Evolutionary conservation across 1,140 invertebrate genomes (phyloP).

Genomic region (Eubasilissa regina): DNA sequence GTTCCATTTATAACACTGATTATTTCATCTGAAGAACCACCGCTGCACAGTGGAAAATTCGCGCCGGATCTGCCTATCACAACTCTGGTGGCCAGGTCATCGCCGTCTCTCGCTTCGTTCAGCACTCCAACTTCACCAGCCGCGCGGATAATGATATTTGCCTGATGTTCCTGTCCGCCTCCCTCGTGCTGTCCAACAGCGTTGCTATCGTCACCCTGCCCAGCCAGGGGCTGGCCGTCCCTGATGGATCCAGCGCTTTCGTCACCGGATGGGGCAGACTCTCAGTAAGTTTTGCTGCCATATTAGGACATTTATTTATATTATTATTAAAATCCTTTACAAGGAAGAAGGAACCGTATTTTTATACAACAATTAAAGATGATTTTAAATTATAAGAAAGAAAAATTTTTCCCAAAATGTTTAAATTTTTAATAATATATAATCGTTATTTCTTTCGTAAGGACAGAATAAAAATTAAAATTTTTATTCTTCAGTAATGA

Average conservation of each 20-base stretch:
- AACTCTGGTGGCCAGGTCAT: constrained; percentile 51
- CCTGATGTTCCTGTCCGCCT: constrained; percentile 37
- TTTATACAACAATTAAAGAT: no score
- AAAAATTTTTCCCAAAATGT: no score
- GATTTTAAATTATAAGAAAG: no score
- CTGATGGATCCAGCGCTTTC: constrained; percentile 59
- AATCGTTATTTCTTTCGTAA: no score
- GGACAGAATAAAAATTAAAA: no score
- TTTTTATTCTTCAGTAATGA: no score
- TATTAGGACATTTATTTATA: neutral
- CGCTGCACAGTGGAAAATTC: constrained; percentile 49
- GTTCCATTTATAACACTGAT: neutral
- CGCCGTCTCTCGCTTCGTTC: constrained; percentile 30
- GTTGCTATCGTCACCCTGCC: constrained; percentile 48
- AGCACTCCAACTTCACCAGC: constrained; percentile 45
- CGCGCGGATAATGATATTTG: constrained; percentile 50
- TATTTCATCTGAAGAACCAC: constrained; percentile 19
- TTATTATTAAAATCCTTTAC: neutral
- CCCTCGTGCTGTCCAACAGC: constrained; percentile 27
- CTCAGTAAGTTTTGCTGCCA: constrained; percentile 28
- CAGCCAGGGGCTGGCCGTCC: constrained; percentile 55
- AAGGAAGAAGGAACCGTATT: no score
- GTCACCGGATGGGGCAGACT: constrained; percentile 68
- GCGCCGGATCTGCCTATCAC: constrained; percentile 50
- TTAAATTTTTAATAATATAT: no score